Base-by-base conservation (phyloP, 2,113 vertebrate species). In the Megalops atlanticus region DNA sequence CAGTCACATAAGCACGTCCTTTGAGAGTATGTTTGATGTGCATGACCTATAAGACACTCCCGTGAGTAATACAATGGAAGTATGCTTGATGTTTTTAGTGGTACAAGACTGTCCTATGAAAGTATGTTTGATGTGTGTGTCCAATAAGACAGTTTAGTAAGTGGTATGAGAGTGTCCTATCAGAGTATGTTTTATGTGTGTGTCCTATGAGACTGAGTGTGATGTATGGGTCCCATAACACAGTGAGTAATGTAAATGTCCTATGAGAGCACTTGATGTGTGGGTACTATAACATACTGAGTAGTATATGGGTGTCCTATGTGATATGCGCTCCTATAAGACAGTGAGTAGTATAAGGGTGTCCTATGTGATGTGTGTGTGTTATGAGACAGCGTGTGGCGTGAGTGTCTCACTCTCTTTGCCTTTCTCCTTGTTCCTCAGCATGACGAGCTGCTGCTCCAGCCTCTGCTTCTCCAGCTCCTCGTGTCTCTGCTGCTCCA, bases 401-500 rank as follows among this genome's bases (percentile, higher is more conserved):
- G 24, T n/a, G 54, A 40, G 33, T 33, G 21, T 8, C 94, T 90
- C 90, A 96, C 95, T 96, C 88, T 95, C 94, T 86, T 95, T 95
- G 92, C 95, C 93, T 84, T 94, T 95, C 86, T 95, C 95, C 88
- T 95, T 95, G 89, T 94, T 94, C 27, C 94, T 89, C 33, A 95
- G 91, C 86, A 94, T 91, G 27, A 94, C 91, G 78, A 96, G 92
- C 88, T 96, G 95, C 90, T 96, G 95, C 83, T 96, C 94, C 74
- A 94, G 90, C 81, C 94, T 88, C 91, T 95, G 95, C 85, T 95
- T 95, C 90, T 96, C 95, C 87, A 95, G 89, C 87, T 95, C 94
- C 82, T 95, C 94, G 45, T 95, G 94, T 80, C 92, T 92, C 87
- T 94, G 93, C 86, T 92, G 92, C 83, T 96, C 94, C 78, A 94